Conservation (phyloP, 2,797 vertebrate species). For the Neopelma chrysocephalum region DNA sequence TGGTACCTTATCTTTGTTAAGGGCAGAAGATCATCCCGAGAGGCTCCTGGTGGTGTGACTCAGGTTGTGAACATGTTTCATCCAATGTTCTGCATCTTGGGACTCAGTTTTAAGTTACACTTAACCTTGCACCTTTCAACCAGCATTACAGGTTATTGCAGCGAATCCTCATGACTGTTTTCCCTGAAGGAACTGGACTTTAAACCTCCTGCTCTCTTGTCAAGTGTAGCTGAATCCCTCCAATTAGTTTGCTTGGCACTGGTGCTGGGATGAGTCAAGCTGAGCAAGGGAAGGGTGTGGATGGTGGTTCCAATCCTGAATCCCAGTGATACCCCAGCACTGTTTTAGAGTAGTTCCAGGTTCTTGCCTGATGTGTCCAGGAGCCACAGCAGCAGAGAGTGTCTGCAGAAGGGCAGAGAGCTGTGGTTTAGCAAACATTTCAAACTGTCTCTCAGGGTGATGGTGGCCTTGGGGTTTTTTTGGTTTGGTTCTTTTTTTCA, state of each 20-base stretch:
- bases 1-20: not conserved
- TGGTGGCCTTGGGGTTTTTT: not conserved
- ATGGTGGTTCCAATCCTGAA: not conserved
- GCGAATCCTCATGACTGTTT: not conserved
- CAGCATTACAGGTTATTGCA: not conserved
- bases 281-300: not conserved
- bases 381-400: not conserved
- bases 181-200: constrained; percentile 11
- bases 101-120: not conserved
- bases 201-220: not conserved
- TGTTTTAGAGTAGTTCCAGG: not conserved
- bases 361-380: not conserved
- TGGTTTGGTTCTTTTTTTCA: not conserved
- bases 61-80: not conserved
- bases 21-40: not conserved
- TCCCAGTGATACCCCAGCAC: fast-evolving
- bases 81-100: not conserved
- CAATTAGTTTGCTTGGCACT: not conserved
- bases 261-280: not conserved
- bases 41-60: not conserved
- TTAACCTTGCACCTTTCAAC: not conserved
- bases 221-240: not conserved
- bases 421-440: not conserved
- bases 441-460: not conserved
- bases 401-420: not conserved